These are phyloP conservation scores for Melanaphis sacchari DNA, from an alignment of 1,140 invertebrate species.

Conservation along the genomic window DNA sequence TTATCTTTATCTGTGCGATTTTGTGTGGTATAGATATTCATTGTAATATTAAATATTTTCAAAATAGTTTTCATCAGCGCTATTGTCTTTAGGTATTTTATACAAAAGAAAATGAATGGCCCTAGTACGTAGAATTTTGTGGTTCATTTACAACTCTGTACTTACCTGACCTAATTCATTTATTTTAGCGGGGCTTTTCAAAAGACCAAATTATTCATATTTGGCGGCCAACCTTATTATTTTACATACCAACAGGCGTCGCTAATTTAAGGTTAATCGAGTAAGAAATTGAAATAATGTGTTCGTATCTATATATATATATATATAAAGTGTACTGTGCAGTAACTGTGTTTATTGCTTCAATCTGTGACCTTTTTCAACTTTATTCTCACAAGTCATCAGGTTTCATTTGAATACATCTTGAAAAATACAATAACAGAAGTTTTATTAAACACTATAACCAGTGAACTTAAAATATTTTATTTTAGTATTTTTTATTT, in stretches of 20 bases:
- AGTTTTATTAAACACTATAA: background rate
- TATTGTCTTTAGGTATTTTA: conserved; percentile 45
- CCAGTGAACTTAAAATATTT: background rate
- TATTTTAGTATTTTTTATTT: background rate
- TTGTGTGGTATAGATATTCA: background rate
- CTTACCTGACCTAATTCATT: conserved; percentile 26
- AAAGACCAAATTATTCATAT: conserved; percentile 33
- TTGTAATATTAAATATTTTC: conserved; percentile 19
- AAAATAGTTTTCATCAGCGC: background rate
- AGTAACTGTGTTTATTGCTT: background rate
- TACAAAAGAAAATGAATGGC: conserved; percentile 46
- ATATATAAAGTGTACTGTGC: background rate
- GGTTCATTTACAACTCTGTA: conserved; percentile 21
- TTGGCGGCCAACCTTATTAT: conserved; percentile 1
- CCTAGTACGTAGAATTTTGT: conserved; percentile 19
- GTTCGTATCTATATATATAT: background rate
- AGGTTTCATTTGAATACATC: background rate
- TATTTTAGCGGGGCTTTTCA: background rate
- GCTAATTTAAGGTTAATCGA: conserved; percentile 41
- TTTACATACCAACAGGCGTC: background rate
- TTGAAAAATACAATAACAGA: background rate
- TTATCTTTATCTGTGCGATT: background rate
- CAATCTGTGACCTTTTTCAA: background rate
- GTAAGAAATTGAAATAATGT: conserved; percentile 35
- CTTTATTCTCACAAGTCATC: background rate